These are phyloP conservation scores for Sinocyclocheilus grahami DNA, from an alignment of 2,113 vertebrate genomes.

Conservation along the genomic window DNA sequence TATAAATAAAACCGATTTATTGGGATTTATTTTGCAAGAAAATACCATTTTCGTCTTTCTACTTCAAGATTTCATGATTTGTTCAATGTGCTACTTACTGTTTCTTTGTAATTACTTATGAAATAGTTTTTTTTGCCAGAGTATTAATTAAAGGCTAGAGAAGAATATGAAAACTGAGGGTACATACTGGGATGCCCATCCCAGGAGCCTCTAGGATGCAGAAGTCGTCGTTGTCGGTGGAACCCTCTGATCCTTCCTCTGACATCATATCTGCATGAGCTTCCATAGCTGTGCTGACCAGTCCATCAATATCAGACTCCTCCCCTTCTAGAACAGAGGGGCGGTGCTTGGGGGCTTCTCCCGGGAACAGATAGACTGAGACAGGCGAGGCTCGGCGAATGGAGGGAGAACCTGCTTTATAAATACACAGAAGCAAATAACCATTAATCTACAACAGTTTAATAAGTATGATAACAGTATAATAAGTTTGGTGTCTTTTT, in stretches of 20 bases:
- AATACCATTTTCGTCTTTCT: no score
- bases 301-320: constrained; percentile 69
- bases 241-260: constrained; percentile 76
- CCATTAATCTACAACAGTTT: not conserved
- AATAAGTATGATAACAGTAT: no score
- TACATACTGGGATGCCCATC: constrained; percentile 86
- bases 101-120: no score
- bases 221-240: constrained; percentile 89
- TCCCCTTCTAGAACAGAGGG: constrained; percentile 61
- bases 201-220: constrained; percentile 92
- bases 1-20: not conserved
- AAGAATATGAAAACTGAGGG: not conserved
- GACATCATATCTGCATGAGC: constrained; percentile 71
- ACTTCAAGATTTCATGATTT: no score
- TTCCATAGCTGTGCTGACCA: constrained; percentile 71
- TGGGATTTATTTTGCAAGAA: no score
- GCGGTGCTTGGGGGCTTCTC: constrained; percentile 72
- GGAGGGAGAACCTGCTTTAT: constrained; percentile 70
- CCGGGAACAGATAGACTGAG: constrained; percentile 89
- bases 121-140: not conserved
- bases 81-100: no score
- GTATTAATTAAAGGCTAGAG: not conserved
- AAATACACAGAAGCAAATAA: constrained; percentile 27
- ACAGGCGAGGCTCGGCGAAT: constrained; percentile 79
- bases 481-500: not conserved